Conservation (phyloP, 2,888 invertebrate species). For the Unio delphinus region DNA sequence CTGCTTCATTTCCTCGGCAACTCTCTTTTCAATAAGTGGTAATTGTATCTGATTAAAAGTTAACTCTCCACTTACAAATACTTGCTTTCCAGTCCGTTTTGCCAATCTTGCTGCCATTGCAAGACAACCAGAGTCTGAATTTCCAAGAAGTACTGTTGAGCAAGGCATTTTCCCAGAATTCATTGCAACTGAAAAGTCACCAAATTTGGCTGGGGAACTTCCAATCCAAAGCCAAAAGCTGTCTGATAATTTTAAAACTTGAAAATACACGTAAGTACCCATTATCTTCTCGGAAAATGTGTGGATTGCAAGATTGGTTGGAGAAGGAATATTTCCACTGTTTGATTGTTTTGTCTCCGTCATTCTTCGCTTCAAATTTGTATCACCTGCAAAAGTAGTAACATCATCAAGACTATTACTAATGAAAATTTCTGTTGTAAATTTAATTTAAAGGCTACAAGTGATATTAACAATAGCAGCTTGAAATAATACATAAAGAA, state of each 20-base stretch:
- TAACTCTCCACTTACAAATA: constrained; percentile 57
- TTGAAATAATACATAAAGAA: too few relatives aligned
- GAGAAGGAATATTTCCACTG: too few relatives aligned
- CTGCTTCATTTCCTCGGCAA: constrained; percentile 50
- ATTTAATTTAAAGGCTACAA: too few relatives aligned
- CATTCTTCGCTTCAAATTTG: too few relatives aligned
- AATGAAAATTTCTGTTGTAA: too few relatives aligned
- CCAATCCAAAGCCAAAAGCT: constrained; percentile 61
- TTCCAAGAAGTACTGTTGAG: constrained; percentile 41
- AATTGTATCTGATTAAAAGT: constrained; percentile 44
- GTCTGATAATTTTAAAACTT: constrained; percentile 50
- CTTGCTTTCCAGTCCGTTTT: constrained; percentile 57
- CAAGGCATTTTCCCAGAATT: constrained; percentile 40
- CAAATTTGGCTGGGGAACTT: constrained; percentile 37
- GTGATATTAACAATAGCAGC: too few relatives aligned
- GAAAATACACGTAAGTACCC: constrained; percentile 47
- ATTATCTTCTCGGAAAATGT: constrained; percentile 46
- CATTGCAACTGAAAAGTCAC: constrained; percentile 60
- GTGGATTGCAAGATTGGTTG: constrained; percentile 19
- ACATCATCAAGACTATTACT: too few relatives aligned
- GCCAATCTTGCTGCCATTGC: constrained; percentile 55
- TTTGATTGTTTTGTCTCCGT: too few relatives aligned
- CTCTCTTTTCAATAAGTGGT: constrained; percentile 54
- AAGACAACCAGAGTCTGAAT: constrained; percentile 38
- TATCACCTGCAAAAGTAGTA: too few relatives aligned